phyloP scores from a whole-genome alignment of 35 echinoderm and acorn worm genomes.

The Apostichopus parvimensis region DNA sequence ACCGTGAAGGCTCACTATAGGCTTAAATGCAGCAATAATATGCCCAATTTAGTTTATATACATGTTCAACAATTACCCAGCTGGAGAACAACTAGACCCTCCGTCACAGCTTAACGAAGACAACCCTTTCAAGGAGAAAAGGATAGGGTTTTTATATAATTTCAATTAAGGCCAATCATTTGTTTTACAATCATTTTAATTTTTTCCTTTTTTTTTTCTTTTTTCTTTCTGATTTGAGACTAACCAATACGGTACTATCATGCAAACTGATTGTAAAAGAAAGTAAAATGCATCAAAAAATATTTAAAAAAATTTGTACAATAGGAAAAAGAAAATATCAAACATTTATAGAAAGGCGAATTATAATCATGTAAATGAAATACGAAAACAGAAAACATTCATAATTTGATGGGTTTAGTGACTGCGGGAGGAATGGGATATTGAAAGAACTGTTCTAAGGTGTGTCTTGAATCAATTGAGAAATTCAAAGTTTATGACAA shows the following conservation, averaged over 20 bases:
- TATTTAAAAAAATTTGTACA: neutral
- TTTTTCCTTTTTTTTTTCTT: neutral
- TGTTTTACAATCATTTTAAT: too few relatives aligned
- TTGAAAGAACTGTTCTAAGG: neutral
- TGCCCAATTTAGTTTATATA: neutral
- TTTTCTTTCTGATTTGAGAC: neutral
- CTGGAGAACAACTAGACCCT: neutral
- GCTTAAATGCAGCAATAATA: too few relatives aligned
- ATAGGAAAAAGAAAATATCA: neutral
- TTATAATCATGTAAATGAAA: neutral
- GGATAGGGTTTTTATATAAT: neutral
- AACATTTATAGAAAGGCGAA: neutral
- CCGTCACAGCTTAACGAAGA: neutral
- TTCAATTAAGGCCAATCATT: too few relatives aligned
- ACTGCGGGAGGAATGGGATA: neutral
- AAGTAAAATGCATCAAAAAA: too few relatives aligned
- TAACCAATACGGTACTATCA: neutral
- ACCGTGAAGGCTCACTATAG: too few relatives aligned
- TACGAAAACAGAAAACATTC: neutral
- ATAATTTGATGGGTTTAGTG: neutral
- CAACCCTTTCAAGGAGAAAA: conserved; percentile 3
- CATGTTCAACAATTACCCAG: neutral
- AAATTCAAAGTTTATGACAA: neutral
- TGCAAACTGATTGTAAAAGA: too few relatives aligned
- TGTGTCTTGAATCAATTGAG: neutral